Base-by-base conservation (phyloP, 1,140 invertebrate species). In the Euura lappo region DNA sequence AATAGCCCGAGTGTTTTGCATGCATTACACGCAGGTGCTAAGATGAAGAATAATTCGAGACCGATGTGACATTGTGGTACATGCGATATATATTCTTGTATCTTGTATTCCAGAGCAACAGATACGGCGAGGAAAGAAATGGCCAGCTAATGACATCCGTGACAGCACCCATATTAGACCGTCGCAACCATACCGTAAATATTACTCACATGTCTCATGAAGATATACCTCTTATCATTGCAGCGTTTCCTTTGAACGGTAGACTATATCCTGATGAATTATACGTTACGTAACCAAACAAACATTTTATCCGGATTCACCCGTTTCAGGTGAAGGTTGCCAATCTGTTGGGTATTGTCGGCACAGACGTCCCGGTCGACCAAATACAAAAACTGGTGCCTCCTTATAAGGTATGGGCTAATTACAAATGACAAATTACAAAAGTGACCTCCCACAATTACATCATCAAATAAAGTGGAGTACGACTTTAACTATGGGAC, bases 311-410 rank as follows among this genome's bases (percentile, higher is more conserved):
- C 71, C 75, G 7, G 71, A 11, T 74, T 73, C 75, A 68, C 74
- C 79, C 74, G 71, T 88, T 89, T 43, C 84, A 95, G 94, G 91
- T 92, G 81, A 90, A 94, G 82, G 91, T 93, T 72, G 96, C 95
- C 6, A 96, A 97, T 86, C 89, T 99, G 73, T 89, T 99, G 65
- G 97, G 97, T 51, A 96, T 99, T 13, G 96, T 97, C 70, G 97
- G 96, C 67, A 97, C 96, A 11, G 97, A 99, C 88, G 94, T 99
- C 76, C 95, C 96, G 76, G 92, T 99, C 75, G 92, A 96, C 85
- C 94, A 98, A 87, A 94, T 99, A 78, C 93, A 94, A 83, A 97
- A 97, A 89, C 90, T 98, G 78, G 94, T 97, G 66, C 95, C 96
- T 75, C 92, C 95, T 71, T 96, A 97, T 82, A 96, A 97, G 92